Percentiles rank a stretch among this genome's conserved stretches.
Evolutionary conservation across 2,113 vertebrate genomes (phyloP).

Genomic region (Penelope pileata): DNA sequence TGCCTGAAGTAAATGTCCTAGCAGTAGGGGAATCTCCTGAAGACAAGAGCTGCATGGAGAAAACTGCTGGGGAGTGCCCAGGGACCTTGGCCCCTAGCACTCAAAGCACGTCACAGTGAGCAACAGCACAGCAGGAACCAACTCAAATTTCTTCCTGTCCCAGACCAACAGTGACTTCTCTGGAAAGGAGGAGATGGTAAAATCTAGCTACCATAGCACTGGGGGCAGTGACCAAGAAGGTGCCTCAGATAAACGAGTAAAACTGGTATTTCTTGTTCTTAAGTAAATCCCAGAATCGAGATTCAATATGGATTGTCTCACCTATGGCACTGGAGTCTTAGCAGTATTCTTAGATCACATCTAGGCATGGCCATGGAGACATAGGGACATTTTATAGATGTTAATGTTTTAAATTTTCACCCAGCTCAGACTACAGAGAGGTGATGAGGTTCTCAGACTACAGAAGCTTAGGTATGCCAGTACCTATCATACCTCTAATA

Average conservation of each 20-base stretch:
- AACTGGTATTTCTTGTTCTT: not conserved
- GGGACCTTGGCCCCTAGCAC: not conserved
- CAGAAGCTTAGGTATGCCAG: not conserved
- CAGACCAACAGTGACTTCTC: not conserved
- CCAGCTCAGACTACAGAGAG: not conserved
- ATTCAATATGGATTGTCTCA: not conserved
- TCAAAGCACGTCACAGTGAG: not conserved
- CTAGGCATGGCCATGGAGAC: not conserved
- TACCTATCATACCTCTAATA: not conserved
- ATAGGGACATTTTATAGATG: not conserved
- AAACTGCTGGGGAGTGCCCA: not conserved
- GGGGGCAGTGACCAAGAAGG: not conserved
- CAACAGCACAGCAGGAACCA: not conserved
- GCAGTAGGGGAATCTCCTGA: not conserved
- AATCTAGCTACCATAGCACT: not conserved
- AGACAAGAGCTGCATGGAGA: not conserved
- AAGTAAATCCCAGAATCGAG: not conserved
- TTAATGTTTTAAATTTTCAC: not conserved
- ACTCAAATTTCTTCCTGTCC: not conserved
- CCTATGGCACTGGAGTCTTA: not conserved
- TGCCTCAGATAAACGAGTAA: not conserved
- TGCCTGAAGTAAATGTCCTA: not conserved
- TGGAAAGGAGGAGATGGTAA: not conserved
- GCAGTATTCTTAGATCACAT: not conserved
- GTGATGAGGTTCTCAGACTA: not conserved